These are phyloP conservation scores for Gastrophysa polygoni DNA, from an alignment of 2,888 invertebrate genomes.

Conservation along the genomic window DNA sequence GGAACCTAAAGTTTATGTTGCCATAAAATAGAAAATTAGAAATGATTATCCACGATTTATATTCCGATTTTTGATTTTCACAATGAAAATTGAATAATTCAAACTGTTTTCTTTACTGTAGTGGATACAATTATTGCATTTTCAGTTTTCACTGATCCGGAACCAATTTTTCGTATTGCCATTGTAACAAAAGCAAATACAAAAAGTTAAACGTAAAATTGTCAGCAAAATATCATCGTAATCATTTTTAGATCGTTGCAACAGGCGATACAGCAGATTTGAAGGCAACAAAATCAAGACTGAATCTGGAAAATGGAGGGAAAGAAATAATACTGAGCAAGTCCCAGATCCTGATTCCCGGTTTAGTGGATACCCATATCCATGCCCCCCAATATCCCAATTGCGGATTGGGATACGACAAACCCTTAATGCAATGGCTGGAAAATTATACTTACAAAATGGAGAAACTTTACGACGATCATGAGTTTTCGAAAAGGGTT, in stretches of 20 bases:
- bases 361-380: conserved; percentile 87
- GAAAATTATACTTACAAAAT: conserved; percentile 84
- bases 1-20: too few relatives aligned
- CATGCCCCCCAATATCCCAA: conserved; percentile 92
- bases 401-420: conserved; percentile 81
- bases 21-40: too few relatives aligned
- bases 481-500: conserved; percentile 70
- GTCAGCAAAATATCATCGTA: too few relatives aligned
- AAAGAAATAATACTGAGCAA: conserved; percentile 44
- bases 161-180: too few relatives aligned
- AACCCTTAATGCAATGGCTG: conserved; percentile 83
- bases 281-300: conserved; percentile 47
- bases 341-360: conserved; percentile 81
- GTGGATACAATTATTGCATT: too few relatives aligned
- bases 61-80: too few relatives aligned
- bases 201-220: too few relatives aligned
- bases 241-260: conserved; percentile 58
- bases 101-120: too few relatives aligned
- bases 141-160: too few relatives aligned
- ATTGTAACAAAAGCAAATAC: too few relatives aligned
- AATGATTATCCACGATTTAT: too few relatives aligned
- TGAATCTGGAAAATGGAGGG: conserved; percentile 35
- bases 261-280: conserved; percentile 51
- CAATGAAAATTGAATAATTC: too few relatives aligned
- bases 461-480: conserved; percentile 74